These are phyloP conservation scores for Macrosiphum euphorbiae DNA, from an alignment of 2,888 invertebrate species.

Conservation along the genomic window DNA sequence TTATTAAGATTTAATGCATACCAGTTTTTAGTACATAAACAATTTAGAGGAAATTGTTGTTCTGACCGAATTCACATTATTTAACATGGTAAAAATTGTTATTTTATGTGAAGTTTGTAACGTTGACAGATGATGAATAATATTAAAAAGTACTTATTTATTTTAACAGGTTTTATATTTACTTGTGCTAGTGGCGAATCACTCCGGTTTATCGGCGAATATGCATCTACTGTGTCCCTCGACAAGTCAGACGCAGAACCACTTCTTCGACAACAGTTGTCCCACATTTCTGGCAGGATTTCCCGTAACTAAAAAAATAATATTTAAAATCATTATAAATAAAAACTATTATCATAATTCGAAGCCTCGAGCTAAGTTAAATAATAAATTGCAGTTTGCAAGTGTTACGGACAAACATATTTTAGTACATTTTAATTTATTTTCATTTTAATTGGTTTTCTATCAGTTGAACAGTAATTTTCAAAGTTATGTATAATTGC, in stretches of 20 bases:
- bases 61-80: not conserved
- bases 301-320: constrained; percentile 29
- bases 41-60: not conserved
- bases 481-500: not conserved
- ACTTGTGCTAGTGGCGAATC: constrained; percentile 58
- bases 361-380: not conserved
- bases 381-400: not conserved
- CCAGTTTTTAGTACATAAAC: not conserved
- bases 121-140: not conserved
- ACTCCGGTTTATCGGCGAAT: constrained; percentile 59
- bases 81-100: not conserved
- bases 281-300: constrained; percentile 53
- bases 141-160: not conserved
- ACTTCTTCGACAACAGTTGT: constrained; percentile 59
- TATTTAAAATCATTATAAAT: not conserved
- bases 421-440: not conserved
- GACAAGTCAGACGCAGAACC: constrained; percentile 46
- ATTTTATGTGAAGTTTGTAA: not conserved
- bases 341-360: not conserved
- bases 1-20: not conserved
- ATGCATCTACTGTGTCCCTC: constrained; percentile 50
- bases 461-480: not conserved
- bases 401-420: not conserved
- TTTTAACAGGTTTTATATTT: not conserved
- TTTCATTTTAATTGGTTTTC: not conserved